Conservation (phyloP, 2,888 invertebrate species). For the Machimus rusticus region DNA sequence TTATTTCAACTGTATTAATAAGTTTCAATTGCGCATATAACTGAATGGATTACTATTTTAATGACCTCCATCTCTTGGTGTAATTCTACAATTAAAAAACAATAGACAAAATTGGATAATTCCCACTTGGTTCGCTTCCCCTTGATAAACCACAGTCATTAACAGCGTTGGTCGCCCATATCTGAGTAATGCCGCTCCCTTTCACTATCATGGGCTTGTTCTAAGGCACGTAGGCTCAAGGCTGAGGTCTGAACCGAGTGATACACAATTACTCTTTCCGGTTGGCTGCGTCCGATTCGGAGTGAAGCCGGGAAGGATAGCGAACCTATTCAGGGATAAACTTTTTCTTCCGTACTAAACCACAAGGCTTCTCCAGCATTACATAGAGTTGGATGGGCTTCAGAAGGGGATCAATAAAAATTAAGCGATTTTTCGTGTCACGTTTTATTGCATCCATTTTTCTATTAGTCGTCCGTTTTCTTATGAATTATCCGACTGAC, state of each 20-base stretch:
- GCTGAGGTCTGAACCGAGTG: slow-evolving; percentile 40
- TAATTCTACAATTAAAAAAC: background rate
- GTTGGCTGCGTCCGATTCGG: slow-evolving; percentile 34
- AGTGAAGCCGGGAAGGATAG: background rate
- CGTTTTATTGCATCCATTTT: slow-evolving; percentile 49
- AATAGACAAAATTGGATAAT: slow-evolving; percentile 12
- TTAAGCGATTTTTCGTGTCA: slow-evolving; percentile 49
- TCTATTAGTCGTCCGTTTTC: slow-evolving; percentile 44
- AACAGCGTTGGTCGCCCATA: background rate
- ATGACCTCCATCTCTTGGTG: background rate
- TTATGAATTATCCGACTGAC: slow-evolving; percentile 45
- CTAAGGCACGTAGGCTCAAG: slow-evolving; percentile 33
- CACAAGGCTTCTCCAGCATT: slow-evolving; percentile 17
- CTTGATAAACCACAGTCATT: background rate
- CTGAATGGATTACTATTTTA: background rate
- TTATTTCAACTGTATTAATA: background rate
- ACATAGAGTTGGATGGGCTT: background rate
- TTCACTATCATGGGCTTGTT: background rate
- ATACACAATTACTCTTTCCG: slow-evolving; percentile 48
- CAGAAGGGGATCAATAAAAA: slow-evolving; percentile 45
- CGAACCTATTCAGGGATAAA: slow-evolving; percentile 1
- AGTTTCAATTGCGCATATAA: background rate
- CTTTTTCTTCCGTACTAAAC: slow-evolving; percentile 20
- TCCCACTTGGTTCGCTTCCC: background rate
- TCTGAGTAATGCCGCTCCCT: background rate